Percentiles rank a stretch among this genome's conserved stretches.
phyloP scores from a whole-genome alignment of 2,888 invertebrate species.

The Pristionchus japonicus region DNA sequence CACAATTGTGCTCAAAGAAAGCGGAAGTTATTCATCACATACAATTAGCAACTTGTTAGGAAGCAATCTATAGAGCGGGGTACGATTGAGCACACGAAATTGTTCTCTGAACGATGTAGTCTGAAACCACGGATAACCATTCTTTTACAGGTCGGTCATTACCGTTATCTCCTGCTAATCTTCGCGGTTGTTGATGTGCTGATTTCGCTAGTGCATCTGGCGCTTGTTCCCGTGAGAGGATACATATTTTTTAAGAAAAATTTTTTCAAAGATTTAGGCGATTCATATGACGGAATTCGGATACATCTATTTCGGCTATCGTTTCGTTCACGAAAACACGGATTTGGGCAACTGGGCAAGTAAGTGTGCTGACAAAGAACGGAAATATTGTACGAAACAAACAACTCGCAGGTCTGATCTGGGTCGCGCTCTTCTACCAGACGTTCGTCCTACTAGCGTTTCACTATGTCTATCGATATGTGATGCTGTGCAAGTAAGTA shows the following conservation, averaged over 20 bases:
- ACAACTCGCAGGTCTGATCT: background rate
- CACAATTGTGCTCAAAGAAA: too few species aligned
- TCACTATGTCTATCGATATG: background rate
- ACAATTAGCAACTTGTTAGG: too few species aligned
- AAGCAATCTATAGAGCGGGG: too few species aligned
- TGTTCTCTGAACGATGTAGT: too few species aligned
- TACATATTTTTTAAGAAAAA: too few species aligned
- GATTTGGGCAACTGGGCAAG: background rate
- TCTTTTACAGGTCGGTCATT: background rate
- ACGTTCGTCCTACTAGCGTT: background rate
- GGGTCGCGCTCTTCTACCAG: background rate
- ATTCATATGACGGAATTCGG: conserved; percentile 3
- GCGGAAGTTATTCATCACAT: too few species aligned
- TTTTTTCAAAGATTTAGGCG: too few species aligned
- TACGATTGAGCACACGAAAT: too few species aligned
- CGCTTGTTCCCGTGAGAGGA: background rate
- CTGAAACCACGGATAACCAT: too few species aligned
- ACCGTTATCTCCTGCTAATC: background rate
- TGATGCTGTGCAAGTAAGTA: background rate
- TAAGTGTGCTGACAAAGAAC: too few species aligned
- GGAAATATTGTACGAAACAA: too few species aligned
- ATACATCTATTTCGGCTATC: conserved; percentile 5
- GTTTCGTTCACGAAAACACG: background rate
- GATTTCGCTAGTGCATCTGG: background rate
- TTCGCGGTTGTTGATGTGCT: background rate